Evolutionary conservation across 2,797 vertebrate genomes (phyloP).

Genomic region (Chelon auratus): DNA sequence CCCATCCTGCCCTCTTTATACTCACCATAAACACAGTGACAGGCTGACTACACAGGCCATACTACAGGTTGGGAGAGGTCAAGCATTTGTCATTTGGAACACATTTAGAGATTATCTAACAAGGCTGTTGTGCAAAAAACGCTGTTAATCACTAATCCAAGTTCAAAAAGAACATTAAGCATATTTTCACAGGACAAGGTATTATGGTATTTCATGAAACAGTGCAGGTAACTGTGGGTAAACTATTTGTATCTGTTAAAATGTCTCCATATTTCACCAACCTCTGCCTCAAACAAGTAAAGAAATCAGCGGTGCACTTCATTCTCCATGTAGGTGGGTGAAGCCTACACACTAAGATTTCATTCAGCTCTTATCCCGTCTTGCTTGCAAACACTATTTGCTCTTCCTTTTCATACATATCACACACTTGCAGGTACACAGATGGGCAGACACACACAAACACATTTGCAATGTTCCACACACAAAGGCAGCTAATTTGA

Average conservation of each 20-base stretch:
- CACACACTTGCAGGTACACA: conserved; percentile 56
- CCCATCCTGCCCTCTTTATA: neutral
- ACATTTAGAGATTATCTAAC: too few relatives aligned
- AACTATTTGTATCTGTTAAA: neutral
- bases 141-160: too few relatives aligned
- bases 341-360: conserved; percentile 37
- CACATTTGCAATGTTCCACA: conserved; percentile 28
- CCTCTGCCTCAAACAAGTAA: conserved; percentile 42
- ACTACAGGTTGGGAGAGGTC: too few relatives aligned
- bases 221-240: too few relatives aligned
- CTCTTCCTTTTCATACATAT: conserved; percentile 44
- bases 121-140: too few relatives aligned
- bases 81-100: too few relatives aligned
- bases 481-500: conserved; percentile 64
- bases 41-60: too few relatives aligned
- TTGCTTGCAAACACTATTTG: conserved; percentile 31
- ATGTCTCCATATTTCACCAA: conserved; percentile 36
- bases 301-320: conserved; percentile 29
- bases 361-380: conserved; percentile 11
- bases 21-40: neutral
- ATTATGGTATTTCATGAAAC: too few relatives aligned
- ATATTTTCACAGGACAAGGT: too few relatives aligned
- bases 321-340: conserved; percentile 35
- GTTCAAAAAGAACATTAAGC: too few relatives aligned
- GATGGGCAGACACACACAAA: conserved; percentile 27